Percentiles rank a stretch among this genome's conserved stretches.
Evolutionary conservation across 2,113 vertebrate species (phyloP).

Genomic region (Plecotus auritus): DNA sequence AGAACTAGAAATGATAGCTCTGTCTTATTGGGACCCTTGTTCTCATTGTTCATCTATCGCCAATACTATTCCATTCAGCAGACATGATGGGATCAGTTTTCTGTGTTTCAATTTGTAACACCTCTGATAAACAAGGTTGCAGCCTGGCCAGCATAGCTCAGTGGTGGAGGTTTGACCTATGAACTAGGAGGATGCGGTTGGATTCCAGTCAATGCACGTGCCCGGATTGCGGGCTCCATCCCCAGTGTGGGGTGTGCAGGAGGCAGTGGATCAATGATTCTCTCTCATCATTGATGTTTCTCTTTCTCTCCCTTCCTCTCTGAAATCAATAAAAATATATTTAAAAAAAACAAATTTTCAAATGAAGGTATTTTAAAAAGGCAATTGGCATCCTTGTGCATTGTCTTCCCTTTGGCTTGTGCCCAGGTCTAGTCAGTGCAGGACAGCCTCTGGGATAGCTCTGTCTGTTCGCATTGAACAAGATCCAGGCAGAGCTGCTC

Average conservation of each 20-base stretch:
- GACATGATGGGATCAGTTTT: neutral
- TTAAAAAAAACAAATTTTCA: neutral
- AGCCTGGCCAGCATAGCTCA: too few relatives aligned
- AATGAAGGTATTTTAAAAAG: neutral
- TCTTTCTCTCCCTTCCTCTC: too few relatives aligned
- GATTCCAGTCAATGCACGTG: too few relatives aligned
- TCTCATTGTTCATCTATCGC: neutral
- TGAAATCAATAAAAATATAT: too few relatives aligned
- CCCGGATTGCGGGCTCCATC: too few relatives aligned
- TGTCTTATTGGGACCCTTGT: neutral
- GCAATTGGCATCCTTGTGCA: neutral
- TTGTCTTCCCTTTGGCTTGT: neutral
- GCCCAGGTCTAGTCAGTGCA: neutral
- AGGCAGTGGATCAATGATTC: too few relatives aligned
- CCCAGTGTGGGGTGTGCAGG: too few relatives aligned
- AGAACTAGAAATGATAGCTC: neutral
- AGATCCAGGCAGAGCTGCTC: neutral
- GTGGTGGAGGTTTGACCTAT: too few relatives aligned
- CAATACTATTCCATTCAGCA: neutral
- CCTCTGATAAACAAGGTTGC: neutral
- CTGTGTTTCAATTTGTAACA: neutral
- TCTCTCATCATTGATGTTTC: too few relatives aligned
- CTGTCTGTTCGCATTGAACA: neutral
- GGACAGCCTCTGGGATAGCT: neutral
- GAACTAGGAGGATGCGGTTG: too few relatives aligned